A percentile compares a stretch with the other conserved stretches of the same genome.
These are phyloP conservation scores for Pseudochaenichthys georgianus DNA, from an alignment of 2,797 vertebrate species.

Conservation along the genomic window DNA sequence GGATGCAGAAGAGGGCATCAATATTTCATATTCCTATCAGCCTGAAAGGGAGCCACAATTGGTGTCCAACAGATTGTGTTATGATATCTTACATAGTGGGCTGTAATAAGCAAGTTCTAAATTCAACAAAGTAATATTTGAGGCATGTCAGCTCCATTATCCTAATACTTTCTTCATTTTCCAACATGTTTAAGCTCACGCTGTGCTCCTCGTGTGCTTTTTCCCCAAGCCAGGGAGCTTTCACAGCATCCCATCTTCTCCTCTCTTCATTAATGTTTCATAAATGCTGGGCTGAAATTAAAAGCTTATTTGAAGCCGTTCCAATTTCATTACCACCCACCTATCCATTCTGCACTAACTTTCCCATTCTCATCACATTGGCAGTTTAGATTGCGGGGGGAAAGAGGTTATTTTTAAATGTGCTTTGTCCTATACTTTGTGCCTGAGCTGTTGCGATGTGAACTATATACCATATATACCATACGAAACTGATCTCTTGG, in stretches of 20 bases:
- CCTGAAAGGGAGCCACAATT: conserved; percentile 50
- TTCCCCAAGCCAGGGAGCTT: conserved; percentile 37
- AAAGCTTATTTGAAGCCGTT: conserved; percentile 82
- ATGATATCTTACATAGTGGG: conserved; percentile 24
- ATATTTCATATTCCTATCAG: conserved; percentile 65
- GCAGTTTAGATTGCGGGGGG: conserved; percentile 48
- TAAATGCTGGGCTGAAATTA: conserved; percentile 82
- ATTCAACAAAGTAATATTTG: conserved; percentile 33
- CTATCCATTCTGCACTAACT: conserved; percentile 75
- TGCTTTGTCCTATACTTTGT: conserved; percentile 30
- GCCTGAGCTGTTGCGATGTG: neutral
- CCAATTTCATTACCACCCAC: conserved; percentile 82
- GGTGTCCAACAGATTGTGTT: conserved; percentile 32
- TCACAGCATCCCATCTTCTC: conserved; percentile 63
- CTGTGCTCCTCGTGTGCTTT: conserved; percentile 42
- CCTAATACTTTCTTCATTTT: conserved; percentile 41
- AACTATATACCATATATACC: conserved; percentile 49
- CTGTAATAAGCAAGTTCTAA: conserved; percentile 32
- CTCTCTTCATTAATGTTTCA: conserved; percentile 85
- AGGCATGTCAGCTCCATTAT: conserved; percentile 41
- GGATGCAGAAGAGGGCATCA: conserved; percentile 53
- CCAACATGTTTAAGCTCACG: conserved; percentile 42
- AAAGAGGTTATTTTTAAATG: conserved; percentile 61
- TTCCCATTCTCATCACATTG: conserved; percentile 61
- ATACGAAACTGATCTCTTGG: conserved; percentile 34